Conservation (phyloP, 2,888 invertebrate genomes). For the Nasonia oneida region DNA sequence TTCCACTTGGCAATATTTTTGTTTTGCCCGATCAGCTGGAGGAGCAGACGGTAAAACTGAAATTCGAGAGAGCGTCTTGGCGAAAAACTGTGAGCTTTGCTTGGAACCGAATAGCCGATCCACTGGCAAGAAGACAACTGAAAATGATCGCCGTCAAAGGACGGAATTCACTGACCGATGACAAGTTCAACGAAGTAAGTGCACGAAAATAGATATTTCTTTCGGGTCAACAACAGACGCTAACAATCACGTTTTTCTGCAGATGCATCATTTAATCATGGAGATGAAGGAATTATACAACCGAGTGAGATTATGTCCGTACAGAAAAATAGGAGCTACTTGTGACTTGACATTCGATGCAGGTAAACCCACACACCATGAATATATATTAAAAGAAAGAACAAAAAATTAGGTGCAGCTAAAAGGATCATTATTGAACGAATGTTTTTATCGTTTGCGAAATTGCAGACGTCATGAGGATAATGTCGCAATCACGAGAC, state of each 20-base stretch:
- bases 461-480: slow-evolving; percentile 79
- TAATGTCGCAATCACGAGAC: slow-evolving; percentile 87
- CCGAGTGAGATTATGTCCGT: slow-evolving; percentile 87
- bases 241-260: slow-evolving; percentile 52
- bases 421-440: not conserved
- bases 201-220: not conserved
- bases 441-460: not conserved
- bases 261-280: slow-evolving; percentile 86
- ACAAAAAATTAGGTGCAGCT: not conserved
- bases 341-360: slow-evolving; percentile 79
- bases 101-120: slow-evolving; percentile 85
- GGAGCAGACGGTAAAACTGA: slow-evolving; percentile 85
- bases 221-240: not conserved
- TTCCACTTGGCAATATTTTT: slow-evolving; percentile 36
- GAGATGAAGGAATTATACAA: slow-evolving; percentile 91
- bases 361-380: slow-evolving; percentile 73
- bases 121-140: slow-evolving; percentile 85
- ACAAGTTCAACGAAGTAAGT: slow-evolving; percentile 86
- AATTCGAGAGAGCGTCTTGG: slow-evolving; percentile 89
- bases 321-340: slow-evolving; percentile 77
- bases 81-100: slow-evolving; percentile 86
- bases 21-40: slow-evolving; percentile 79
- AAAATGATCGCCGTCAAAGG: slow-evolving; percentile 86
- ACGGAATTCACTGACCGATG: slow-evolving; percentile 87
- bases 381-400: not conserved